These are phyloP conservation scores for Sphaeramia orbicularis DNA, from an alignment of 2,797 vertebrate species.

Conservation along the genomic window DNA sequence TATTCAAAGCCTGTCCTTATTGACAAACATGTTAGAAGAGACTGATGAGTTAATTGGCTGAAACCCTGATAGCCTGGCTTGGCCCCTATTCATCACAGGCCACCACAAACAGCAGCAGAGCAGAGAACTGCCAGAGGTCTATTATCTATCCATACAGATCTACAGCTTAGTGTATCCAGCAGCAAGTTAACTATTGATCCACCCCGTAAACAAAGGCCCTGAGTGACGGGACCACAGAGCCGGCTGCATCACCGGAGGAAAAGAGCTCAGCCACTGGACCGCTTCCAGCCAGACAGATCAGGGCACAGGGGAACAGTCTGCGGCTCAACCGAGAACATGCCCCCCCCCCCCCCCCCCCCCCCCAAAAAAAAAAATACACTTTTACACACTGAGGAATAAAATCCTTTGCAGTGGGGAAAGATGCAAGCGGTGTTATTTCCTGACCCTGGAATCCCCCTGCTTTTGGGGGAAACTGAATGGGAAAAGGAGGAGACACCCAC, in stretches of 20 bases:
- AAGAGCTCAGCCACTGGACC: constrained; percentile 65
- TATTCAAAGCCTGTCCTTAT: constrained; percentile 43
- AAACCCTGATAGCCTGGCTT: constrained; percentile 48
- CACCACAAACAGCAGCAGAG: constrained; percentile 45
- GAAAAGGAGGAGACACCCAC: constrained; percentile 44
- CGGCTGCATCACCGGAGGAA: constrained; percentile 59
- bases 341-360: constrained; percentile 24
- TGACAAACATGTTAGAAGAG: constrained; percentile 57
- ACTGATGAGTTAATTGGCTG: constrained; percentile 69
- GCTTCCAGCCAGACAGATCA: constrained; percentile 78
- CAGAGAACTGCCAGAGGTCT: constrained; percentile 49
- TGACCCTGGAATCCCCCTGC: constrained; percentile 66
- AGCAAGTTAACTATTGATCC: constrained; percentile 76
- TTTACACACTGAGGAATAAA: constrained; percentile 54
- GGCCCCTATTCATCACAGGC: constrained; percentile 51
- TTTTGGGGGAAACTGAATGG: constrained; percentile 33
- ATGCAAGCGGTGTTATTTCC: constrained; percentile 62
- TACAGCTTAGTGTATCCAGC: constrained; percentile 57
- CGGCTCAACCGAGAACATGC: constrained; percentile 50
- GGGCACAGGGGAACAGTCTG: constrained; percentile 64
- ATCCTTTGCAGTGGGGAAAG: constrained; percentile 39
- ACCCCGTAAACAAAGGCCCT: constrained; percentile 65
- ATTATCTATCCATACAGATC: constrained; percentile 53
- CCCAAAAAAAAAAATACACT: constrained; percentile 35
- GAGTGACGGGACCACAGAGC: constrained; percentile 76